These are phyloP conservation scores for Latrodectus geometricus DNA, from an alignment of 1,140 invertebrate species.

Conservation along the genomic window DNA sequence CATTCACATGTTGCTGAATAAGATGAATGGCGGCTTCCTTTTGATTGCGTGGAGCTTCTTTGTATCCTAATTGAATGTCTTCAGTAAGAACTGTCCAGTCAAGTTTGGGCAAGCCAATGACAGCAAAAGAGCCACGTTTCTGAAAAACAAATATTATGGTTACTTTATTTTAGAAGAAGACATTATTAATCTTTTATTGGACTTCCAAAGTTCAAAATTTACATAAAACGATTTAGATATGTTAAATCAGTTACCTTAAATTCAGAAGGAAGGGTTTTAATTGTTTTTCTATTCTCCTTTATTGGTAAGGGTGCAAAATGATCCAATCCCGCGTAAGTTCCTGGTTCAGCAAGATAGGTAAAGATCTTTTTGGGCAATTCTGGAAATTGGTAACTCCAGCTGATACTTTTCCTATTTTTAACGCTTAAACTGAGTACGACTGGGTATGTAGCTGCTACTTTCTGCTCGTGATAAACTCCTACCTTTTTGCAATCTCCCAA, in stretches of 20 bases:
- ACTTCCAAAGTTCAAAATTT: too few relatives aligned
- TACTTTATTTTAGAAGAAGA: too few relatives aligned
- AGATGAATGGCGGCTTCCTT: neutral
- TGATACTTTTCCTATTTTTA: neutral
- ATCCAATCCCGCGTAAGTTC: constrained; percentile 30
- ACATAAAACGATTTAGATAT: too few relatives aligned
- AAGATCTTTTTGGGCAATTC: constrained; percentile 22
- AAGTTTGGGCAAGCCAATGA: neutral
- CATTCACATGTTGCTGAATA: constrained; percentile 3
- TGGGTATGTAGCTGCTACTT: constrained; percentile 3
- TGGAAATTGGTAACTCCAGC: neutral
- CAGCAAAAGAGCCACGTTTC: neutral
- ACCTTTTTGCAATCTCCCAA: constrained; percentile 24
- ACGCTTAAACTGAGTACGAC: neutral
- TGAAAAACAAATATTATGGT: neutral
- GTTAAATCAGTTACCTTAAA: constrained; percentile 14
- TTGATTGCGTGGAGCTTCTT: neutral
- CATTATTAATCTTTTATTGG: too few relatives aligned
- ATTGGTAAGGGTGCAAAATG: neutral
- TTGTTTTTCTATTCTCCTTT: neutral
- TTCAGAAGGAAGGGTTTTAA: constrained; percentile 15
- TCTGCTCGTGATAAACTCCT: constrained; percentile 42
- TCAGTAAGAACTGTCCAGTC: neutral
- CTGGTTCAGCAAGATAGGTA: constrained; percentile 13
- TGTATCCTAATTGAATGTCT: neutral